A percentile compares a stretch with the other conserved stretches of the same genome.
phyloP scores from a whole-genome alignment of 2,113 vertebrate genomes.

The Caranx melampygus region DNA sequence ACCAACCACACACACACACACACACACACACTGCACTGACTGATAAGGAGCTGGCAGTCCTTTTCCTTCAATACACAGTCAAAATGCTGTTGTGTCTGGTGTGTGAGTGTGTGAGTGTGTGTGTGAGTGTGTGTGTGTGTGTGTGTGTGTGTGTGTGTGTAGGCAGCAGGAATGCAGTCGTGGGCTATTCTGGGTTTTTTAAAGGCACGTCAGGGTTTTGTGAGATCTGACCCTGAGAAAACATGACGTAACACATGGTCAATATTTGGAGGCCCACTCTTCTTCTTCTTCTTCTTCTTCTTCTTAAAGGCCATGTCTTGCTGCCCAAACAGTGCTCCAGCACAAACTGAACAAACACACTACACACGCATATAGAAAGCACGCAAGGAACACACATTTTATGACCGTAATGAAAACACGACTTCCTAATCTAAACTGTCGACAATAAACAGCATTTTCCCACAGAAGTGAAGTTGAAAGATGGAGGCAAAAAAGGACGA shows the following conservation, averaged over 20 bases:
- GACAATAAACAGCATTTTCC: slow-evolving; percentile 21
- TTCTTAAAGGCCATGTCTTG: not conserved
- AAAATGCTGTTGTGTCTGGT: slow-evolving; percentile 54
- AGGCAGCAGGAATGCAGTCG: slow-evolving; percentile 62
- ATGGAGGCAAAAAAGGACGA: not conserved
- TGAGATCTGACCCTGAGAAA: slow-evolving; percentile 65
- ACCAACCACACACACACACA: not conserved
- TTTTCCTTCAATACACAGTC: slow-evolving; percentile 23
- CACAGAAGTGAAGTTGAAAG: slow-evolving; percentile 3
- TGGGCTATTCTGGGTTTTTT: slow-evolving; percentile 62
- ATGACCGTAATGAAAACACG: not conserved
- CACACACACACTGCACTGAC: not conserved
- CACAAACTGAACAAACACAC: slow-evolving; percentile 35
- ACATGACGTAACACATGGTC: slow-evolving; percentile 43
- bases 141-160: slow-evolving; percentile 39
- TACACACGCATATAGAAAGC: not conserved
- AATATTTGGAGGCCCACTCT: slow-evolving; percentile 52
- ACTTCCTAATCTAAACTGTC: slow-evolving; percentile 13
- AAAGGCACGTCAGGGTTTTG: slow-evolving; percentile 50
- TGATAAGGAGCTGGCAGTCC: slow-evolving; percentile 23
- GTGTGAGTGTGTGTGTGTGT: slow-evolving; percentile 31
- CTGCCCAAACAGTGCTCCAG: not conserved
- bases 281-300: slow-evolving; percentile 25
- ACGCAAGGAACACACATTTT: slow-evolving; percentile 1
- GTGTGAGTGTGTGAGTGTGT: slow-evolving; percentile 26